Evolutionary conservation across 2,113 vertebrate species (phyloP).

Genomic region (Eupsittula cactorum): DNA sequence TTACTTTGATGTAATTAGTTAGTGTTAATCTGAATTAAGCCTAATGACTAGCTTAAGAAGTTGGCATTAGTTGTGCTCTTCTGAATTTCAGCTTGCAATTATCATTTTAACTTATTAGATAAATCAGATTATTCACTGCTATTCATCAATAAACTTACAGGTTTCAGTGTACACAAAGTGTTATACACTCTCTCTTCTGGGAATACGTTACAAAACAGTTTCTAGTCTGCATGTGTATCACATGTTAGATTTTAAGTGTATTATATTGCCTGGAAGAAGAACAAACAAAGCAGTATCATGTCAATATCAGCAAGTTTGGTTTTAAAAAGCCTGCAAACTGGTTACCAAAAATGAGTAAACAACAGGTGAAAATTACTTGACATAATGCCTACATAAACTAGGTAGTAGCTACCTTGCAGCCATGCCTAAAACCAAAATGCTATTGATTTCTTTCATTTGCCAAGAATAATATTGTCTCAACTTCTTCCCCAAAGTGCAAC

Average conservation of each 20-base stretch:
- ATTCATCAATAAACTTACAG: neutral
- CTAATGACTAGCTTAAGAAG: neutral
- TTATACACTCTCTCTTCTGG: slow-evolving; percentile 68
- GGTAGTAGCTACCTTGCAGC: neutral
- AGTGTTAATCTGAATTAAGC: neutral
- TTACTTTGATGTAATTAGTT: neutral
- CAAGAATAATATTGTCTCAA: neutral
- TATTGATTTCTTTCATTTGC: neutral
- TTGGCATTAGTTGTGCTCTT: neutral
- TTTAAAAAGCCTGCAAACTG: neutral
- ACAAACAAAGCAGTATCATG: neutral
- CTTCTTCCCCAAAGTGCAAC: neutral
- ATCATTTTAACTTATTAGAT: neutral
- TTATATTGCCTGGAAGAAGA: neutral
- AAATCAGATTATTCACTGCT: neutral
- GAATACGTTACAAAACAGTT: slow-evolving; percentile 24
- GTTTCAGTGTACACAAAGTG: neutral
- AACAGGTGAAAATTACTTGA: neutral
- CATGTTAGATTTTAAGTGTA: neutral
- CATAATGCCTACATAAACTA: neutral
- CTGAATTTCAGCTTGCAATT: neutral
- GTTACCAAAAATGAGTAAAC: neutral
- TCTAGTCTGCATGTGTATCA: neutral
- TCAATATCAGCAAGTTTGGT: neutral
- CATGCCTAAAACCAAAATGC: neutral